phyloP scores from a whole-genome alignment of 2,888 invertebrate genomes.

The Pycnomerus fuliginosus region DNA sequence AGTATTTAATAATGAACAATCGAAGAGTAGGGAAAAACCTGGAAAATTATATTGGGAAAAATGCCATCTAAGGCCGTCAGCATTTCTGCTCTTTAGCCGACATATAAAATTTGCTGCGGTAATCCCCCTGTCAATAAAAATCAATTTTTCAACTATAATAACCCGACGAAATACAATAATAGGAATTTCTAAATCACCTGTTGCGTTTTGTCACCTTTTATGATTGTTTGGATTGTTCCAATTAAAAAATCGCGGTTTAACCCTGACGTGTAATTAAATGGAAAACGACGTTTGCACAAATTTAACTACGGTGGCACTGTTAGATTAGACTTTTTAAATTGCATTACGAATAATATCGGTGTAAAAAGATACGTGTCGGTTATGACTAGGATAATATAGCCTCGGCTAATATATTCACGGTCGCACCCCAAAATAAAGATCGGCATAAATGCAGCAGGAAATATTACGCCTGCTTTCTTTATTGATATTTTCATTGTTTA shows the following conservation, averaged over 20 bases:
- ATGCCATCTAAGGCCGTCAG: too few species aligned
- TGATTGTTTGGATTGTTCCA: slow-evolving; percentile 8
- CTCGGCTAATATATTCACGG: slow-evolving; percentile 25
- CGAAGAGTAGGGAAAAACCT: too few species aligned
- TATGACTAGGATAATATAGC: slow-evolving; percentile 15
- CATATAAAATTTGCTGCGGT: too few species aligned
- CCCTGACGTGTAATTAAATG: too few species aligned
- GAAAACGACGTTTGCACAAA: too few species aligned
- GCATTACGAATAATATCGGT: slow-evolving; percentile 8
- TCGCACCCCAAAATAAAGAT: slow-evolving; percentile 26
- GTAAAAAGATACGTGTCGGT: slow-evolving; percentile 15
- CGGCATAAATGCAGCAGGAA: slow-evolving; percentile 25
- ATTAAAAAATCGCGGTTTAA: slow-evolving; percentile 11
- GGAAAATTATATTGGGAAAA: too few species aligned
- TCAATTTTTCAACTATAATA: slow-evolving; percentile 13
- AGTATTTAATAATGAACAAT: slow-evolving; percentile 7
- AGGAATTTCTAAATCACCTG: slow-evolving; percentile 13
- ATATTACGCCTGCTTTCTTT: slow-evolving; percentile 21
- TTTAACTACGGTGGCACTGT: too few species aligned
- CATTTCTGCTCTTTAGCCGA: too few species aligned
- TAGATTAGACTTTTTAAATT: too few species aligned
- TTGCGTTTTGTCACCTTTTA: slow-evolving; percentile 10
- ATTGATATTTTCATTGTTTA: slow-evolving; percentile 26
- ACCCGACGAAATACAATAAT: slow-evolving; percentile 11
- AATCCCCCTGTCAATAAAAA: slow-evolving; percentile 11